Evolutionary conservation across 2,113 vertebrate species (phyloP).

Genomic region (Entelurus aequoreus): DNA sequence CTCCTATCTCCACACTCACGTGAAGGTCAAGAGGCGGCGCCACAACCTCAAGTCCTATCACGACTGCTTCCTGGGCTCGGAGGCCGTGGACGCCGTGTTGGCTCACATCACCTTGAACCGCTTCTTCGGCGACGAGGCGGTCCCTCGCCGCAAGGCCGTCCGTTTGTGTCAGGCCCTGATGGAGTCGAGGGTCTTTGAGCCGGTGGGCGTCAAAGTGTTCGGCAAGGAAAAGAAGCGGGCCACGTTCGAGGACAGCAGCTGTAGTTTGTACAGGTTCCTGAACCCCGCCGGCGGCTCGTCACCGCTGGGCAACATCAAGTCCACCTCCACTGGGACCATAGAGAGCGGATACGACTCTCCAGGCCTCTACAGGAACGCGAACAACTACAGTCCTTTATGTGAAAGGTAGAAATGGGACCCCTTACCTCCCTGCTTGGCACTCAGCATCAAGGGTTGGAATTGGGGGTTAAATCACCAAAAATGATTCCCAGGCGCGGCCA

Average conservation of each 20-base stretch:
- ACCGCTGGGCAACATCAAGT: conserved; percentile 28
- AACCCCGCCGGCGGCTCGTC: conserved; percentile 28
- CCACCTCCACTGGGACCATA: conserved; percentile 47
- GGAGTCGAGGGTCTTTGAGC: conserved; percentile 93
- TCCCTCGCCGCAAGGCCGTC: conserved; percentile 89
- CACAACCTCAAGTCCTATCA: conserved; percentile 88
- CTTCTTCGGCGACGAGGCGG: conserved; percentile 85
- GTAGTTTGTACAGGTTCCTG: conserved; percentile 89
- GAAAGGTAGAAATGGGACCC: conserved; percentile 51
- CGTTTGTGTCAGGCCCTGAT: conserved; percentile 92
- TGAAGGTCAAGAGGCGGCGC: conserved; percentile 88
- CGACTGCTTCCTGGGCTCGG: conserved; percentile 91
- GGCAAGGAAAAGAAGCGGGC: conserved; percentile 84
- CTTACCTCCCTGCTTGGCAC: neutral
- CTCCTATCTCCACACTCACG: conserved; percentile 80
- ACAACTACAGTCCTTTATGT: conserved; percentile 27
- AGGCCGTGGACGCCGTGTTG: conserved; percentile 89
- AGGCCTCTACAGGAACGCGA: conserved; percentile 54
- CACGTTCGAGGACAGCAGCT: conserved; percentile 89
- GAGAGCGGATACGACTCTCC: conserved; percentile 71
- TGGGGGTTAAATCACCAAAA: no score
- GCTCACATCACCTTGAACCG: conserved; percentile 87
- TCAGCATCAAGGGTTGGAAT: no score
- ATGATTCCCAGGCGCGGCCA: no score
- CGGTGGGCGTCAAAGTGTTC: conserved; percentile 83